Base-by-base conservation (phyloP, 2,888 invertebrate species). In the Platycheirus rosarum region DNA sequence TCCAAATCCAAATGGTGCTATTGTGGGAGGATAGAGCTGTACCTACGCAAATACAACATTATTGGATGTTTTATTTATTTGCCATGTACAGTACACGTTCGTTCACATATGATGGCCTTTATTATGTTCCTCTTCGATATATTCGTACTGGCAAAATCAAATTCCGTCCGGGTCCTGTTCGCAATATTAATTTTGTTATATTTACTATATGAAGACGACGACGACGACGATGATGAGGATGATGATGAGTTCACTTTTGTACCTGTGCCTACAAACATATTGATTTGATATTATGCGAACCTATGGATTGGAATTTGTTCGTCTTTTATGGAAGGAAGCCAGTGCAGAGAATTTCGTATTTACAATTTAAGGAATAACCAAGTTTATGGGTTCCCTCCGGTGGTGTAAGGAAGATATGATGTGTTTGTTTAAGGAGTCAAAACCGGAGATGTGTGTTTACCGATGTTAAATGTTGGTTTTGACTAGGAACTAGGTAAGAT, bases 41-140 rank as follows among this genome's bases (percentile, higher is more conserved):
- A 32, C 48, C 70, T 69, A 79, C 69, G 79, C 75, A 75, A 79
- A 75, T 79, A 79, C 68, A 75, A 69, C 79, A 75, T 75, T 79
- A 79, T 79, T 79, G 68, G 46, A 75, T 75, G 79, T 79, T 75
- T 79, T 79, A 79, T 75, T 79, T 79, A 75, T 75, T 79, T 44
- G 13, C 26, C 69, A 18, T 75, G 60, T 60, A 60, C 4, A 13
- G 37, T 13, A 40, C 6, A 37, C 37, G 13, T 37, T n/a, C 37
- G 8, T 32, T 20, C 14, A 57, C 40, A 26, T 57, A 40, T 14
- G 23, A 60, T 60, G 35, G 37, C 37, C 37, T 40, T 40, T 40
- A 29, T 53, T 20, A 23, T 46, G 46, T n/a, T 46, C 16, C 2
- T n/a, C 7, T 2, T 1, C 11, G 11, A 48, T 16, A 13, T 26